phyloP scores from a whole-genome alignment of 1,140 invertebrate species.

The Leptopilina clavipes region DNA sequence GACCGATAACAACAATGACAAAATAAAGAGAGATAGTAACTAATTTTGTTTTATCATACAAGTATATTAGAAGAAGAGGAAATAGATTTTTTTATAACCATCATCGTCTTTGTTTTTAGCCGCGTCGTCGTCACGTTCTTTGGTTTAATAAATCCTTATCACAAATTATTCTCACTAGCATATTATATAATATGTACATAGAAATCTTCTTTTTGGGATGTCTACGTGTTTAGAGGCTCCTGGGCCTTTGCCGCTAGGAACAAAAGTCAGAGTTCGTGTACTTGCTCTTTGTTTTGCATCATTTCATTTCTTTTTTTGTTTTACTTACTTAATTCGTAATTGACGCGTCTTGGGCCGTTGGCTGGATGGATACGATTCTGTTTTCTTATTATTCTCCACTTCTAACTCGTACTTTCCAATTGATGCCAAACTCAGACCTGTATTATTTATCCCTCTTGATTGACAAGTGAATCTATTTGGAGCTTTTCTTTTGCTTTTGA shows the following conservation, averaged over 20 bases:
- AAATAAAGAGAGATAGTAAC: not conserved
- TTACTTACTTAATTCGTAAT: conserved; percentile 53
- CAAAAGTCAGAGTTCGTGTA: not conserved
- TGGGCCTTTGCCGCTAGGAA: conserved; percentile 1
- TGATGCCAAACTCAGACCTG: not conserved
- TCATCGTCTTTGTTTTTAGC: conserved; percentile 43
- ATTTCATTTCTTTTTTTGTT: conserved; percentile 37
- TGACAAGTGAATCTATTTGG: no score
- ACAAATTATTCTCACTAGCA: conserved; percentile 72
- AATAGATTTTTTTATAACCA: conserved; percentile 21
- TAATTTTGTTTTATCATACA: not conserved
- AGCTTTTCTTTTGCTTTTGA: no score
- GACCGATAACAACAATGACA: conserved; percentile 18
- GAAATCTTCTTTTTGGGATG: conserved; percentile 14
- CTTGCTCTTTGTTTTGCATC: not conserved
- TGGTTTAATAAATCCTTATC: conserved; percentile 68
- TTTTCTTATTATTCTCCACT: not conserved
- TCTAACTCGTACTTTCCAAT: not conserved
- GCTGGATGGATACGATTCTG: conserved; percentile 26
- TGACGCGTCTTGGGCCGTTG: conserved; percentile 61
- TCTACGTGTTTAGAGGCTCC: conserved; percentile 3
- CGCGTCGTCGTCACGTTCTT: conserved; percentile 60
- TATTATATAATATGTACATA: conserved; percentile 39
- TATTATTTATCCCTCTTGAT: not conserved
- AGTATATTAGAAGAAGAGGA: not conserved